Conservation (phyloP, 2,888 invertebrate genomes). For the Cerceris rybyensis region DNA sequence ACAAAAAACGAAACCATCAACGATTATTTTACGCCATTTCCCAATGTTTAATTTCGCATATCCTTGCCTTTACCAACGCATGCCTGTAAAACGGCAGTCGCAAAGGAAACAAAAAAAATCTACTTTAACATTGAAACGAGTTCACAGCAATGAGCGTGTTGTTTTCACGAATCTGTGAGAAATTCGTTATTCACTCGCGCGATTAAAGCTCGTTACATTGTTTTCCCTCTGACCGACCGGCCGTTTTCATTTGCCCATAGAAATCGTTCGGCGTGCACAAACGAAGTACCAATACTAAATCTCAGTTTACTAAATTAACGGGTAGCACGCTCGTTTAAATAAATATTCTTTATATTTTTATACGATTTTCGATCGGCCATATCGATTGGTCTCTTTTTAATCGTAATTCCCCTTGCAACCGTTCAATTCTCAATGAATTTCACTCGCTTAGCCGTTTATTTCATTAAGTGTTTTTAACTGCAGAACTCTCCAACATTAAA, state of each 20-base stretch:
- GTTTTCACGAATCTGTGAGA: neutral
- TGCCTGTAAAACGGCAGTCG: no score
- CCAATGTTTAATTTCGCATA: no score
- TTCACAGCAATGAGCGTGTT: neutral
- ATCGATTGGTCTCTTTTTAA: constrained; percentile 39
- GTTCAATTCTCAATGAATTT: constrained; percentile 24
- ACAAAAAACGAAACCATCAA: no score
- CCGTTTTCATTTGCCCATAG: constrained; percentile 26
- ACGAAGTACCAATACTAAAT: constrained; percentile 13
- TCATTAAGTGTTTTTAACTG: constrained; percentile 28
- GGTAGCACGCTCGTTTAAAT: constrained; percentile 19
- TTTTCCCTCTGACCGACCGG: constrained; percentile 9
- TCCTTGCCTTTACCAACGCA: no score
- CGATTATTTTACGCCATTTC: no score
- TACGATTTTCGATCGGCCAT: constrained; percentile 19
- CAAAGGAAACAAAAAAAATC: neutral
- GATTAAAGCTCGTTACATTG: constrained; percentile 26
- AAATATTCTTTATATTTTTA: constrained; percentile 34
- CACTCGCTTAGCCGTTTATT: neutral
- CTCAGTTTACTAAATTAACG: constrained; percentile 43
- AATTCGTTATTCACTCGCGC: constrained; percentile 1
- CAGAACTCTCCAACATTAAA: constrained; percentile 8
- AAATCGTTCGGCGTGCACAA: neutral
- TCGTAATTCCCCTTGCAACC: constrained; percentile 25
- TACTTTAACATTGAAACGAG: neutral